Conservation (phyloP, 2,113 vertebrate species). For the Paralichthys olivaceus region DNA sequence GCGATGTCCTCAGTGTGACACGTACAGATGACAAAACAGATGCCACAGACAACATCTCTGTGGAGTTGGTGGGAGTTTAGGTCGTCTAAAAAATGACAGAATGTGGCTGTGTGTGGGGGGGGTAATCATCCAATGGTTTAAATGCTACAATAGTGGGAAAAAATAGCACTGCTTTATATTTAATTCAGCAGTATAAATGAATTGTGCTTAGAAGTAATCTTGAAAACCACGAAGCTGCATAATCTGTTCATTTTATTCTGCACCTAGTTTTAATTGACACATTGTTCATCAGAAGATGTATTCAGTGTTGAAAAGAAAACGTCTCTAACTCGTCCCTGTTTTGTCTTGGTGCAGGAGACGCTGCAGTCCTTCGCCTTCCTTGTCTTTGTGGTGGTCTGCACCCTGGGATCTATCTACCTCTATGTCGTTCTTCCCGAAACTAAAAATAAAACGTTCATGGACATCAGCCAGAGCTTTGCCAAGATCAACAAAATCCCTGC, state of each 20-base stretch:
- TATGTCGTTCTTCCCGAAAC: constrained; percentile 93
- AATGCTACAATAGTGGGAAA: background rate
- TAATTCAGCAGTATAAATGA: background rate
- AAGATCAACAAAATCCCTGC: constrained; percentile 86
- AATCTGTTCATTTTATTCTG: background rate
- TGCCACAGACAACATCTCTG: constrained; percentile 15
- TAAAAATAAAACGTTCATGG: constrained; percentile 92
- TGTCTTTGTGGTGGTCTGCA: constrained; percentile 88
- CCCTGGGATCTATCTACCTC: constrained; percentile 84
- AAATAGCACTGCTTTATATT: background rate
- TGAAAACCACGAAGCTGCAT: background rate
- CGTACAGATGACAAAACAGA: constrained; percentile 38
- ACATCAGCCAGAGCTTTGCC: constrained; percentile 92
- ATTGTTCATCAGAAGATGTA: background rate
- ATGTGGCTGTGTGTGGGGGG: constrained; percentile 17
- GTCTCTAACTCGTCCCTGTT: constrained; percentile 3
- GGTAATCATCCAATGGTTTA: constrained; percentile 12
- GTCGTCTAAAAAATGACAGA: constrained; percentile 10
- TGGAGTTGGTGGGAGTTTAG: constrained; percentile 25
- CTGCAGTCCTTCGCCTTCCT: constrained; percentile 91
- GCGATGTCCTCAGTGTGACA: constrained; percentile 1
- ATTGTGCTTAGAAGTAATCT: background rate
- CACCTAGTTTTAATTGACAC: background rate
- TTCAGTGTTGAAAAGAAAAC: background rate
- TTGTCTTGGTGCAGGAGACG: constrained; percentile 78